A percentile compares a stretch with the other conserved stretches of the same genome.
phyloP scores from a whole-genome alignment of 2,888 invertebrate genomes.

The Petrolisthes cinctipes region DNA sequence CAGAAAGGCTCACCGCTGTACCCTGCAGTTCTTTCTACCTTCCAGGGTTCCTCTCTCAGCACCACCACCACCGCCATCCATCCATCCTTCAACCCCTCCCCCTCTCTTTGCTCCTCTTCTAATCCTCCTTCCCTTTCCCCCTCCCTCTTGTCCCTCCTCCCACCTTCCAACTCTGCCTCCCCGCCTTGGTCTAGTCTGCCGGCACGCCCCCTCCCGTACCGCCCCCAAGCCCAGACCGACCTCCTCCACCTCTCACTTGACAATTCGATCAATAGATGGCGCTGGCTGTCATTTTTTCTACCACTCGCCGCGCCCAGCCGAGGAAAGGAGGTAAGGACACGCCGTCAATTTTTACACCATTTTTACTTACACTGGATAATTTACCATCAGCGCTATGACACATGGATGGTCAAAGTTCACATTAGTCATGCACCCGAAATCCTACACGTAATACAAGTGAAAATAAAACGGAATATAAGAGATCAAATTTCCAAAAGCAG shows the following conservation, averaged over 20 bases:
- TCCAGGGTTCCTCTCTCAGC: not conserved
- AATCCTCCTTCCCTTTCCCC: too few relatives aligned
- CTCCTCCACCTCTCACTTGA: conserved; percentile 36
- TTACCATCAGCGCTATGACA: too few relatives aligned
- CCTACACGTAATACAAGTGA: not conserved
- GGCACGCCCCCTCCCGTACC: not conserved
- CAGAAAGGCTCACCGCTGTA: too few relatives aligned
- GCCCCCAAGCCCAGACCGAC: not conserved
- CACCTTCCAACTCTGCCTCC: not conserved
- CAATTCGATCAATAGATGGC: conserved; percentile 61
- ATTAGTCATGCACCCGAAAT: too few relatives aligned
- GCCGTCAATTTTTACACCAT: not conserved
- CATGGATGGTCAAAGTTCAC: too few relatives aligned
- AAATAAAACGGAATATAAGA: not conserved
- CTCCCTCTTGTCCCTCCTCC: not conserved
- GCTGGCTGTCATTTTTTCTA: conserved; percentile 54
- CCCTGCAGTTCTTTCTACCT: not conserved
- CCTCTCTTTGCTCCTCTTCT: not conserved
- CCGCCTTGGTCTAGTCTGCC: not conserved
- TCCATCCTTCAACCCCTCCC: not conserved
- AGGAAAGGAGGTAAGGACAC: not conserved
- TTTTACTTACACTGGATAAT: not conserved
- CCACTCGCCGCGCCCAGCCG: conserved; percentile 19
- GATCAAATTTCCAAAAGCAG: not conserved
- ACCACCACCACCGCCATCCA: not conserved